Evolutionary conservation across 2,113 vertebrate genomes (phyloP), one percentile per base, ranked within the genome.

Genomic region (Burhinus oedicnemus): DNA sequence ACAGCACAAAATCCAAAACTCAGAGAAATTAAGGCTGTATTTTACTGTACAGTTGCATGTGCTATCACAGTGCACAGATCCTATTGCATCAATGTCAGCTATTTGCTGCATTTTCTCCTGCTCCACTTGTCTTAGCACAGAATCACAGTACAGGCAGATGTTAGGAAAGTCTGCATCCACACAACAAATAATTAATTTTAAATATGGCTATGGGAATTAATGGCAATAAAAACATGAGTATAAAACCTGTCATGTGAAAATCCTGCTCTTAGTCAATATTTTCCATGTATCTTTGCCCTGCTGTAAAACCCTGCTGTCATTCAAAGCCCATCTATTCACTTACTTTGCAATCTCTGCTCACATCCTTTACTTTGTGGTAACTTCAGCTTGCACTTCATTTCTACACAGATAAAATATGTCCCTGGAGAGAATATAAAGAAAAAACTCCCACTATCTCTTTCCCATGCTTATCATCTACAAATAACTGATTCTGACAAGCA

Each of bases 361-460:
- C 44, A 68, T 69, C 81, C 60, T 75, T 74, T 44, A 19, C 44
- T 90, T 38, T 71, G 44, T 32, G 76, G 68, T 78, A 75, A 57
- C 44, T 84, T 71, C 76, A 88, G 71, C 51, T 71, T 80, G 69
- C 42, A 66, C 66, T 72, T 89, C 83, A 79, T 89, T 96, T 85
- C 70, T 51, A 34, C 27, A 52, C 18, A 80, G 81, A 93, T 82
- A 88, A 95, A 89, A 87, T 49, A 78, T 15, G 32, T 61, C 64
- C 60, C 83, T 25, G 6, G 70, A 94, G 83, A 90, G 45, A 78
- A 64, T 26, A 87, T 27, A 75, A 70, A 92, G 68, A 36, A 90
- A 95, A 89, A 70, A 30, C 51, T 95, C 84, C 87, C 93, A 88
- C 79, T 93, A 70, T 16, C 75, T 94, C 75, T 96, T 96, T 94